Evolutionary conservation across 2,888 invertebrate genomes (phyloP), one percentile per base, ranked within the genome.

Genomic region (Watsonalla cultraria): DNA sequence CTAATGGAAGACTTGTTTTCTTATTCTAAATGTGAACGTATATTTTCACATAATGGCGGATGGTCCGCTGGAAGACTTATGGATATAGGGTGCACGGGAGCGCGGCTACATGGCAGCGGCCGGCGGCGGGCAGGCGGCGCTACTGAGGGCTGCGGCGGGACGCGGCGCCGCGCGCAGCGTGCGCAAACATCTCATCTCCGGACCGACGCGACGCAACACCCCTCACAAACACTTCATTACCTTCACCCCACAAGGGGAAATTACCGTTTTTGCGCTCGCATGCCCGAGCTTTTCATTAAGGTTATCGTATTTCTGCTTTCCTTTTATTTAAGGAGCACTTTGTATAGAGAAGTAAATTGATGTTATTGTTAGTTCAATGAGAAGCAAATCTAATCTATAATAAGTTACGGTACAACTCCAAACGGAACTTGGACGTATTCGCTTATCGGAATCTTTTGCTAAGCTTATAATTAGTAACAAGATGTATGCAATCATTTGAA

Each of bases 1-100:
- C 83, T 86, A 87, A 70, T 91, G 91, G 91, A 92, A 91, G 91
- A 91, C 91, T 90, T 85, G 78, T 79, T 91, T 91, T 74, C 90
- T 87, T 86, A 84, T 74, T 54, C 45, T 75, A 80, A 81, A 67
- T 57, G 52, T 62, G 74, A 72, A 74, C 61, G 71, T 82, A 81
- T 60, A 60, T 63, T 34, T 9, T 37, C 37, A 33, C 80, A 84
- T 42, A 42, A 42, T 79, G 73, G 81, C 84, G 81, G 81, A 67
- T 64, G 49, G 42, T 65, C 81, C 82, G 79, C 74, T 85, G 88
- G 88, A 88, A 89, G 88, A 88, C 87, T 72, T 68, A 65, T 71
- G 62, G 63, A 72, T 70, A 71, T 70, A 71, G 64, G 4, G 24
- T 24, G 1, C 4, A 24, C 76, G 76, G 76, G 77, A 71, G 72